Percentiles rank a stretch among this genome's conserved stretches.
These are phyloP conservation scores for Aldabrachelys gigantea DNA, from an alignment of 2,113 vertebrate species.

Conservation along the genomic window DNA sequence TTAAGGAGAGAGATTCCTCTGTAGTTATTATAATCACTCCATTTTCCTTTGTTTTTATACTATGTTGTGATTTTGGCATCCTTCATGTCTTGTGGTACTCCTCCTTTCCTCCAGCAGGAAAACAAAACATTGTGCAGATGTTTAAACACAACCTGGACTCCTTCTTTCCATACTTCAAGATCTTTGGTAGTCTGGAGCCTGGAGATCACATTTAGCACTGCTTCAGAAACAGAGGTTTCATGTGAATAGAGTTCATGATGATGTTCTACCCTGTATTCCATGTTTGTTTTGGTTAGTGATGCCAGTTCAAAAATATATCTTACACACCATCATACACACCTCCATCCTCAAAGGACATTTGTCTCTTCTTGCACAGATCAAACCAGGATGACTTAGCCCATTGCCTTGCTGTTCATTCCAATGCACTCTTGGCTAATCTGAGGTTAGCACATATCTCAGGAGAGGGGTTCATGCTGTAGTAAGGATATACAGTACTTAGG, in stretches of 20 bases:
- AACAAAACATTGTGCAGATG: background rate
- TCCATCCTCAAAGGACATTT: background rate
- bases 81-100: background rate
- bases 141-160: background rate
- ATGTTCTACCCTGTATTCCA: background rate
- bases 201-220: background rate
- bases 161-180: background rate
- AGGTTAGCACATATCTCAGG: background rate
- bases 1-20: background rate
- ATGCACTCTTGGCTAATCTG: background rate
- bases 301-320: background rate
- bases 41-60: background rate
- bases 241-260: background rate
- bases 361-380: background rate
- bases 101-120: background rate
- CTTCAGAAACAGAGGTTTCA: background rate
- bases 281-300: background rate
- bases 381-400: background rate
- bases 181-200: background rate
- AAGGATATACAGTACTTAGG: background rate
- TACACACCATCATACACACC: background rate
- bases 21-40: background rate
- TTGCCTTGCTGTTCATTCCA: background rate
- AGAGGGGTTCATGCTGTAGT: background rate
- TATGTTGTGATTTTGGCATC: background rate